Conservation (phyloP, 2,797 vertebrate species). For the Cyprinodon diabolis region DNA sequence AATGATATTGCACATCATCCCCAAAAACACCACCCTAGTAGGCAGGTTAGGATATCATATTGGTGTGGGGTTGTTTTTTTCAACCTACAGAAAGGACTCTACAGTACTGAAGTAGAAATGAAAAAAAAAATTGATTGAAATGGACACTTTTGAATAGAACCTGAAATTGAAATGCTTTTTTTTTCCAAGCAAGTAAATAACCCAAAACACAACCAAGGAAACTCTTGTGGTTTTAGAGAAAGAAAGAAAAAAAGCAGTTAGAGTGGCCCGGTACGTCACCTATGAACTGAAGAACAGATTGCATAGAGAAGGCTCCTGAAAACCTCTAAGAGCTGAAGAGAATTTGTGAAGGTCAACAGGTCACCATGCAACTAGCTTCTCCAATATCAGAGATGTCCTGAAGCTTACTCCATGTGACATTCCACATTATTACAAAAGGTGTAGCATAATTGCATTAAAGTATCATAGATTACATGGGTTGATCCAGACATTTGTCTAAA, state of each 20-base stretch:
- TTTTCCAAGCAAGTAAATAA: not conserved
- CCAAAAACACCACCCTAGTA: not conserved
- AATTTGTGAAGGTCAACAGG: not conserved
- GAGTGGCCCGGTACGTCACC: not conserved
- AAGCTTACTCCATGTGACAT: not conserved
- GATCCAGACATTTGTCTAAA: not conserved
- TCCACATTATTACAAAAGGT: not conserved
- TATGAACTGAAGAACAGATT: not conserved
- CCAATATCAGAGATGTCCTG: not conserved
- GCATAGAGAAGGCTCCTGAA: not conserved
- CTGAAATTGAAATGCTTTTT: not conserved
- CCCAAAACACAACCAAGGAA: not conserved
- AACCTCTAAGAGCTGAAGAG: not conserved
- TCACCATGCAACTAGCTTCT: not conserved
- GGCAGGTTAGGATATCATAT: not conserved
- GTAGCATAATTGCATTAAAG: not conserved
- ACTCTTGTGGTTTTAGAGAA: not conserved
- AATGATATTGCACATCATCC: not conserved
- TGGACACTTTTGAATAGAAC: not conserved
- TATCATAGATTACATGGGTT: not conserved
- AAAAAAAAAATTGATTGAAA: not conserved
- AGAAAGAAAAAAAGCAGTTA: not conserved
- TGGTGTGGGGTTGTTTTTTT: not conserved
- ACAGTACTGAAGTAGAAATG: not conserved
- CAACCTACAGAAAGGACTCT: not conserved